These are phyloP conservation scores for Taeniopygia guttata DNA, from an alignment of 2,797 vertebrate genomes.

Conservation along the genomic window DNA sequence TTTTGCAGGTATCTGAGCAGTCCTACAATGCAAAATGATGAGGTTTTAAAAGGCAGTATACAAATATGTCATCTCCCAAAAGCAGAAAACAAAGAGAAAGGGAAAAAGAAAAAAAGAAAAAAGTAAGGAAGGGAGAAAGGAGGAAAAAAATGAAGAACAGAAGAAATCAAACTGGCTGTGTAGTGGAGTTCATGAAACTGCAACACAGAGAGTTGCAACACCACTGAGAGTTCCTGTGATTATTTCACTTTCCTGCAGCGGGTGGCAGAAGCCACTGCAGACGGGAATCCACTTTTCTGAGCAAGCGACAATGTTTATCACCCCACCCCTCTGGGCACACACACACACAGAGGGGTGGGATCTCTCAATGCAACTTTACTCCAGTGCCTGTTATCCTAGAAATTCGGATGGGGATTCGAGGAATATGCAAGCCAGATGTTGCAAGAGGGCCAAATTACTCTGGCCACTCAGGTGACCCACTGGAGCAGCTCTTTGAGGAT, in stretches of 20 bases:
- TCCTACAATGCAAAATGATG: background rate
- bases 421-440: background rate
- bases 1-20: background rate
- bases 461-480: background rate
- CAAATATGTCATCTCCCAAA: background rate
- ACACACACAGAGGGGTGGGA: background rate
- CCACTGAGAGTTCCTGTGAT: background rate
- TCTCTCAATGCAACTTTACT: background rate
- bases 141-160: accelerated
- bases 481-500: background rate
- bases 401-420: background rate
- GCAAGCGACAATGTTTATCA: background rate
- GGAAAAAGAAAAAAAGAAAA: accelerated
- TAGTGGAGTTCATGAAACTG: background rate
- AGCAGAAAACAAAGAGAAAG: background rate
- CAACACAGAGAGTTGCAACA: background rate
- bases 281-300: background rate
- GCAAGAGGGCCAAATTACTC: background rate
- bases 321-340: accelerated
- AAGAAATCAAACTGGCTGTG: background rate
- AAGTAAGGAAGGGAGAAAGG: accelerated
- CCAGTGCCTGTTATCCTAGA: background rate
- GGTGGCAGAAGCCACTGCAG: background rate
- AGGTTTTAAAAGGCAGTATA: background rate
- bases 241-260: background rate